Base-by-base conservation (phyloP, 2,888 invertebrate genomes). In the Syritta pipiens region DNA sequence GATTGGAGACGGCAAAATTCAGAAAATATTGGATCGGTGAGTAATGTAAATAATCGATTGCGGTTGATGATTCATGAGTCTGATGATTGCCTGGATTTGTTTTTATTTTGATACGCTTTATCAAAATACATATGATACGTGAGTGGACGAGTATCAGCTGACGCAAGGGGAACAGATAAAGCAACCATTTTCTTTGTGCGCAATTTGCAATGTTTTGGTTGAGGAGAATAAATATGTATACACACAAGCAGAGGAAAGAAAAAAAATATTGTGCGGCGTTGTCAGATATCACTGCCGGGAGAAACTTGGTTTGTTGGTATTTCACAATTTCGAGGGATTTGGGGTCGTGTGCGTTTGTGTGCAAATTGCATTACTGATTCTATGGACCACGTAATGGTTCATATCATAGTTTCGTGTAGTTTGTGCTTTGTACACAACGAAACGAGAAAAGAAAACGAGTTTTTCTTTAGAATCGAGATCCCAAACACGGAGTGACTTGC, bases 1-100 rank as follows among this genome's bases (percentile, higher is more conserved):
- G 37, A 10, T 42, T 76, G 19, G 51, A 57, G 0, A 37, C 32
- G 3, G 59, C 53, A 10, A 26, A 12, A 7, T 63, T 76, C 5
- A 46, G 55, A 0, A 72, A 76, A 62, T 72, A 51, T 12, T 77
- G 77, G 77, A 72, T 77, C 26, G 77, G 77, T 77, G 35, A 77
- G 77, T 71, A 37, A 20, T 2, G 28, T 30, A n/a, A 49, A 19
- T 6, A 19, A 20, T 30, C n/a, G 2, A 9, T 9, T 12, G 17
- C 12, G 7, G 5, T 9, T 17, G n/a, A 20, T 49, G 19, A 49
- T 6, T 20, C 6, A 14, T 35, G 26, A 62, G 28, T 40, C 5
- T 14, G 35, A 9, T 20, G 12, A 6, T 7, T 24, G 9, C 2
- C 5, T 19, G 2, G 4, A 6, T 49, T 57, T 60, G 20, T 68